Base-by-base conservation (phyloP, 2,888 invertebrate species). In the Eristalis tenax region DNA sequence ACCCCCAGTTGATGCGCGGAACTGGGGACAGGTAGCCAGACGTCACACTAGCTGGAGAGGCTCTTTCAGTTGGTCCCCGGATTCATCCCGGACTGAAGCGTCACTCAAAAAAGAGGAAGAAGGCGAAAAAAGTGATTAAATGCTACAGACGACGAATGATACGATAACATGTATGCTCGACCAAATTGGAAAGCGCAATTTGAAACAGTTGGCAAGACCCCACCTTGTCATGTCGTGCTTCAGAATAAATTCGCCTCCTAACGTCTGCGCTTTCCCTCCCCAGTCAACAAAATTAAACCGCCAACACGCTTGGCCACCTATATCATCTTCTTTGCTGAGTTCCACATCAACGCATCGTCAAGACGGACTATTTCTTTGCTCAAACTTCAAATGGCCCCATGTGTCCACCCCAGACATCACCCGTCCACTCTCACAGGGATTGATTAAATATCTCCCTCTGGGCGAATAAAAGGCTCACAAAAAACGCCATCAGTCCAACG, bases 401-500 rank as follows among this genome's bases (percentile, higher is more conserved):
- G 50, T 50, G 50, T 50, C 50, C 50, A 50, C 50, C 18, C 8
- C 18, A 18, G 50, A 50, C 50, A 0, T n/a, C 43, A 50, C 43
- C 57, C 66, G 38, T 56, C 66, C 59, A 56, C 38, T 76, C 59
- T 43, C 22, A 32, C 15, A 32, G 59, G 43, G 59, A 76, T 76
- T 76, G 76, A 76, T 68, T 68, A 76, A 76, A 77, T 77, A 61
- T 69, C 15, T 69, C 69, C 23, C 68, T 50, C n/a, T 6, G 77
- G 50, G n/a, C 77, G 69, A 63, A 63, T 63, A 77, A 81, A 69
- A 75, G 68, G 69, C 68, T 22, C 10, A 28, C 18, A 22, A 69
- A 63, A 69, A 28, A 28, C 8, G 68, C 43, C 43, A 74, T 68
- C 69, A 74, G 65, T 50, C 75, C 23, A 11, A 4, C 59, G 23